These are phyloP conservation scores for Fringilla coelebs DNA, from an alignment of 2,797 vertebrate species.

Conservation along the genomic window DNA sequence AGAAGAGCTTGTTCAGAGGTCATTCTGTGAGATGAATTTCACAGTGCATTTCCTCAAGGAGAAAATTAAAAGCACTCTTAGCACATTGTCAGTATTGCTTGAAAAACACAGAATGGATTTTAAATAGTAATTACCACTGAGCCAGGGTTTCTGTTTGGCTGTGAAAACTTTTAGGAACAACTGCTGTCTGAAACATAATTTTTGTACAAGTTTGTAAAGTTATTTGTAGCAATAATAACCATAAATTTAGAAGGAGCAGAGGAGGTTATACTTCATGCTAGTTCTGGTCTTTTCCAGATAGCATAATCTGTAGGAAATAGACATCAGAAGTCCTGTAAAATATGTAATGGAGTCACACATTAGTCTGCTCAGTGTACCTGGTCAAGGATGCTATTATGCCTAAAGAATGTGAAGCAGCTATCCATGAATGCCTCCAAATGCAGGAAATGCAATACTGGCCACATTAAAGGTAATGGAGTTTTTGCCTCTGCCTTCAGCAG, in stretches of 20 bases:
- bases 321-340: background rate
- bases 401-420: background rate
- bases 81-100: background rate
- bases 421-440: background rate
- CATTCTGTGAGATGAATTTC: background rate
- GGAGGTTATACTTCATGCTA: background rate
- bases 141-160: background rate
- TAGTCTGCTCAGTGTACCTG: background rate
- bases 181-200: background rate
- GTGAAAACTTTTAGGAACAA: background rate
- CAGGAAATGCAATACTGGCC: background rate
- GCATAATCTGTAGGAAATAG: background rate
- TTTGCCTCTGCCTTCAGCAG: background rate
- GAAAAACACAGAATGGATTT: background rate
- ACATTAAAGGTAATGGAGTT: background rate
- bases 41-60: background rate
- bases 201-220: background rate
- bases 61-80: background rate
- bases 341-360: background rate
- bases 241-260: background rate
- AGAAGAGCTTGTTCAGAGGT: background rate
- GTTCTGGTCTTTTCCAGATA: background rate
- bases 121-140: background rate
- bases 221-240: background rate
- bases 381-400: background rate